Percentiles rank a stretch among this genome's conserved stretches.
These are phyloP conservation scores for Haliclystus octoradiatus DNA, from an alignment of 30 jellyfish, hydroid and myxozoan species.

Conservation along the genomic window DNA sequence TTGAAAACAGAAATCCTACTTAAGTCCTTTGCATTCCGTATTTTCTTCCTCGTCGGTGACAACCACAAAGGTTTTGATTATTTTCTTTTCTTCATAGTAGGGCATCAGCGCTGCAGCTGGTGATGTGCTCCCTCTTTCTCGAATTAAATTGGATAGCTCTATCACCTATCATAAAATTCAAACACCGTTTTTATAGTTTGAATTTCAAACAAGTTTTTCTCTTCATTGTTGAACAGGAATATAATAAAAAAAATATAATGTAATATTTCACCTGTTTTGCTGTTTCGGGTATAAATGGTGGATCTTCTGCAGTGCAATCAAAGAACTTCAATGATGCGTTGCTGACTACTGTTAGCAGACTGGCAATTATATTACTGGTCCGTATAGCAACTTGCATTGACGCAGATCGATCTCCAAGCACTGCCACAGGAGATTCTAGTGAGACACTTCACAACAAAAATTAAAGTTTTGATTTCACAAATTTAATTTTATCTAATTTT, in stretches of 20 bases:
- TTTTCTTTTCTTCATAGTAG: constrained; percentile 21
- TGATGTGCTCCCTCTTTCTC: constrained; percentile 15
- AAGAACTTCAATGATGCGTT: constrained; percentile 40
- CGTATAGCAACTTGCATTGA: constrained; percentile 48
- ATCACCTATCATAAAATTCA: too few species aligned
- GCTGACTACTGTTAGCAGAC: constrained; percentile 22
- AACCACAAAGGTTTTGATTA: constrained; percentile 39
- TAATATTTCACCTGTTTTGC: constrained; percentile 26
- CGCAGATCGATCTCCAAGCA: constrained; percentile 44
- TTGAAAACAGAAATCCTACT: constrained; percentile 1
- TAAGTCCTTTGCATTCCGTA: constrained; percentile 8
- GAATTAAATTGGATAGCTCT: constrained; percentile 10
- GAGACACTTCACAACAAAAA: constrained; percentile 13
- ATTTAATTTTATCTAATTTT: too few species aligned
- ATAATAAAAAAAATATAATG: too few species aligned
- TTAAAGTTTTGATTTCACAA: too few species aligned
- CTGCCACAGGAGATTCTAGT: constrained; percentile 45
- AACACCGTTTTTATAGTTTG: too few species aligned
- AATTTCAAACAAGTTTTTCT: too few species aligned
- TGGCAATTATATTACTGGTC: constrained; percentile 57
- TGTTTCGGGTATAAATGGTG: constrained; percentile 34
- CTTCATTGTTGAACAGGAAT: not conserved
- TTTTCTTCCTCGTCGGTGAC: constrained; percentile 56
- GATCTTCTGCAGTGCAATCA: constrained; percentile 8
- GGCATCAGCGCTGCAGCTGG: constrained; percentile 52